Percentiles rank a stretch among this genome's conserved stretches.
Conservation (phyloP, 2,888 invertebrate genomes). For the Asteroscopus sphinx region DNA sequence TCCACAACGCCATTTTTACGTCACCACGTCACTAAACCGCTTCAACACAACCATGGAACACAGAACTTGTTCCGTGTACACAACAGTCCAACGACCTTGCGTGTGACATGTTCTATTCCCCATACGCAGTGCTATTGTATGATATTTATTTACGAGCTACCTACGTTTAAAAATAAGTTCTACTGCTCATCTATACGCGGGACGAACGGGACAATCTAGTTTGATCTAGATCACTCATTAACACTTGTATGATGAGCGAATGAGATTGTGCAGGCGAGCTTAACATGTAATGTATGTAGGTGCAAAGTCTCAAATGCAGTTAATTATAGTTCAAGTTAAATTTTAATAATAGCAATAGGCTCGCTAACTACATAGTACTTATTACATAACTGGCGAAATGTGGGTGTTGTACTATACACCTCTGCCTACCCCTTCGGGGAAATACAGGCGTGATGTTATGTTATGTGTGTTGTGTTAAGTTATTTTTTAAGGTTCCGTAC, state of each 20-base stretch:
- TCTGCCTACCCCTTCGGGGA: too few species aligned
- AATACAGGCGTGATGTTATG: too few species aligned
- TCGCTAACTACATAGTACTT: too few species aligned
- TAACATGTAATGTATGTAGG: background rate
- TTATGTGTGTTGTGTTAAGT: too few species aligned
- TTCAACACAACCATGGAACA: too few species aligned
- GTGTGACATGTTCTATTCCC: slow-evolving; percentile 43
- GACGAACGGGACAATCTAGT: slow-evolving; percentile 13
- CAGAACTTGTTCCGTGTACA: too few species aligned
- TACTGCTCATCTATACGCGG: slow-evolving; percentile 15
- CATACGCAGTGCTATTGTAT: slow-evolving; percentile 30
- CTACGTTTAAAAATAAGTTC: slow-evolving; percentile 49
- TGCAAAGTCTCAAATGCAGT: too few species aligned
- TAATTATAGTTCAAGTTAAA: too few species aligned
- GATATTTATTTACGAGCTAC: slow-evolving; percentile 39
- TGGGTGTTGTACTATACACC: too few species aligned
- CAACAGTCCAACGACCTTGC: slow-evolving; percentile 50
- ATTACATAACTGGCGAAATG: too few species aligned
- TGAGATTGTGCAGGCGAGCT: slow-evolving; percentile 1
- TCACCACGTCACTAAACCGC: slow-evolving; percentile 20
- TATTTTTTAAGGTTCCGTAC: too few species aligned
- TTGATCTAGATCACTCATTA: slow-evolving; percentile 35
- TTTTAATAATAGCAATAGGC: too few species aligned
- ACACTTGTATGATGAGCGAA: slow-evolving; percentile 2
- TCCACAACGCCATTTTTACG: background rate